phyloP scores from a whole-genome alignment of 2,113 vertebrate genomes.

The Pygathrix nemaeus region DNA sequence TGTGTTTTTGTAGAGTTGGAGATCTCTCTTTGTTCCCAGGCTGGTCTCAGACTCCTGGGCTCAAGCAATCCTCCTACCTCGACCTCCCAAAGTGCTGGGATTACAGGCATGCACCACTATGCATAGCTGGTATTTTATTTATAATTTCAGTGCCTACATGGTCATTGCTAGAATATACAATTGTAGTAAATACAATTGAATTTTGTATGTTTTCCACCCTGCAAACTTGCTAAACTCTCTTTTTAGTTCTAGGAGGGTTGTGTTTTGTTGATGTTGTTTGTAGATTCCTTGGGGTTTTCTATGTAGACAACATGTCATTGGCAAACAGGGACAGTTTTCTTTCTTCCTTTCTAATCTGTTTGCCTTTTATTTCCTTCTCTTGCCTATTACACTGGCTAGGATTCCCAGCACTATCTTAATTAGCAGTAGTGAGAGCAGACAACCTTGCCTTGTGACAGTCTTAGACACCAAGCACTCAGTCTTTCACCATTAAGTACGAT shows the following conservation, averaged over 20 bases:
- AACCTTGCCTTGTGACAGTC: too few species aligned
- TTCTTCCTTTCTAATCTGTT: neutral
- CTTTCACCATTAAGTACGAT: neutral
- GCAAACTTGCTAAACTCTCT: neutral
- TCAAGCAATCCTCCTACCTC: too few species aligned
- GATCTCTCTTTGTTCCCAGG: too few species aligned
- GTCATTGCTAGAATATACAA: neutral
- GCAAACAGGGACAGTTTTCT: neutral
- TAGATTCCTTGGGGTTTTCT: neutral
- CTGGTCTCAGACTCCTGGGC: too few species aligned
- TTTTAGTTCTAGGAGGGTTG: neutral
- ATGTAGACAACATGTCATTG: neutral
- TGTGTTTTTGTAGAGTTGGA: too few species aligned
- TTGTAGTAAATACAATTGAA: neutral
- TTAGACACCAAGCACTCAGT: too few species aligned
- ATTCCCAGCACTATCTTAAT: fast-evolving
- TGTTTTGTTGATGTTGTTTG: neutral
- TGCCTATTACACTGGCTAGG: neutral
- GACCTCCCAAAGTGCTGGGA: too few species aligned
- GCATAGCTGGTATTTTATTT: neutral
- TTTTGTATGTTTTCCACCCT: neutral
- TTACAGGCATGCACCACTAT: too few species aligned
- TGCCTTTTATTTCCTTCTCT: neutral
- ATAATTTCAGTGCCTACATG: neutral
- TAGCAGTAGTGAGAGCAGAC: fast-evolving